Evolutionary conservation across 2,888 invertebrate species (phyloP), one percentile per base, ranked within the genome.

Genomic region (Plemyria rubiginata): DNA sequence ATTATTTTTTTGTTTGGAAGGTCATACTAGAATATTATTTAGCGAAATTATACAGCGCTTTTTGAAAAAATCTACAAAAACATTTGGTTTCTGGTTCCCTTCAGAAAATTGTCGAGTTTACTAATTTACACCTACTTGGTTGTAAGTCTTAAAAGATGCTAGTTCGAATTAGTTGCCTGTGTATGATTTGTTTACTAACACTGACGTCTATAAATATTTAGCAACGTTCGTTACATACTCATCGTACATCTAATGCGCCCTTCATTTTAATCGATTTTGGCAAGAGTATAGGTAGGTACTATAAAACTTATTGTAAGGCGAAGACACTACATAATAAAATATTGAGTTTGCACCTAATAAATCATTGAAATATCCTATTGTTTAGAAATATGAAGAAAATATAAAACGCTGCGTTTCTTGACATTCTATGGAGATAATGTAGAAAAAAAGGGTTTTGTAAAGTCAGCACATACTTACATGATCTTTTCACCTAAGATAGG

Each of bases 191-290:
- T 38, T 28, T 41, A 43, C 41, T n/a, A 45, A 45, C 29, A 43
- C 16, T 36, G 12, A 50, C 29, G 43, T 32, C 43, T 12, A 36
- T 50, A 16, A 15, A 50, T 15, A 6, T 16, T 50, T 13, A 50
- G 12, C n/a, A 36, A 50, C 15, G 16, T 32, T 41, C 2, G 32
- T 9, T 36, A 9, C 12, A 38, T 36, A 36, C 12, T n/a, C n/a
- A n/a, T n/a, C n/a, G n/a, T n/a, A n/a, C n/a, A n/a, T n/a, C n/a
- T 22, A 28, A 12, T 13, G 29, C 46, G 38, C 54, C 28, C 46
- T 54, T 54, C 45, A 56, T 50, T 61, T 66, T 56, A 66, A 66
- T 56, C 50, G 62, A 22, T 52, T 66, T 66, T 66, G 60, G 62
- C 60, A 66, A 29, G n/a, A 29, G 54, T 16, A 45, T 7, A 1